Evolutionary conservation across 2,797 vertebrate species (phyloP).

Genomic region (Anisognathus igniventris): DNA sequence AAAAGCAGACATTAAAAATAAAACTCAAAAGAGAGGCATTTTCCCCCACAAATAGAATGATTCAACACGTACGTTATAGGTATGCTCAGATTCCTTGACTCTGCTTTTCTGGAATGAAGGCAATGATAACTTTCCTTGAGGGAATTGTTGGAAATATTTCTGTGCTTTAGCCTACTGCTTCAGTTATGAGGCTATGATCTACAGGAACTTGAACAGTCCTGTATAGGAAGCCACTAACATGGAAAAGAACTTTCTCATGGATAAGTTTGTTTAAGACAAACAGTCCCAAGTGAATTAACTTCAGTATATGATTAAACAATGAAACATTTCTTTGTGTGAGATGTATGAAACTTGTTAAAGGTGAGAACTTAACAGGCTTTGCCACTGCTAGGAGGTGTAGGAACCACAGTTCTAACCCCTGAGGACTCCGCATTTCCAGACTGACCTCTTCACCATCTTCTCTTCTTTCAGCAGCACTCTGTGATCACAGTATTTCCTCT

Average conservation of each 20-base stretch:
- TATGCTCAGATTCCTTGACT: neutral
- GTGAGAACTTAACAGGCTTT: neutral
- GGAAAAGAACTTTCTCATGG: neutral
- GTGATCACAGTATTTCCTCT: neutral
- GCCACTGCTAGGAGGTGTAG: neutral
- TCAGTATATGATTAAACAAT: neutral
- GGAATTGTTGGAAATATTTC: neutral
- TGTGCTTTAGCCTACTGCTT: neutral
- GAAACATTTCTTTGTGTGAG: neutral
- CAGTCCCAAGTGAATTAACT: neutral
- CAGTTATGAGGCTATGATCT: neutral
- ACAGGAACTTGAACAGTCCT: neutral
- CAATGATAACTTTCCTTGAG: neutral
- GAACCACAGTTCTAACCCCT: neutral
- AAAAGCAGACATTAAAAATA: neutral
- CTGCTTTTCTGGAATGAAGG: neutral
- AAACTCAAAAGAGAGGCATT: neutral
- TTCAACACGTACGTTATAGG: neutral
- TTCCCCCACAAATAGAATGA: neutral
- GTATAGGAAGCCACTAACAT: neutral
- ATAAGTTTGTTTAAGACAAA: neutral
- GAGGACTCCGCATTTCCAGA: neutral
- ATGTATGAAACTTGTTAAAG: neutral
- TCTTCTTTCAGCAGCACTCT: neutral
- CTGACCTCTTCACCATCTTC: neutral